Conservation (phyloP, 2,113 vertebrate species). For the Spilogale gracilis region DNA sequence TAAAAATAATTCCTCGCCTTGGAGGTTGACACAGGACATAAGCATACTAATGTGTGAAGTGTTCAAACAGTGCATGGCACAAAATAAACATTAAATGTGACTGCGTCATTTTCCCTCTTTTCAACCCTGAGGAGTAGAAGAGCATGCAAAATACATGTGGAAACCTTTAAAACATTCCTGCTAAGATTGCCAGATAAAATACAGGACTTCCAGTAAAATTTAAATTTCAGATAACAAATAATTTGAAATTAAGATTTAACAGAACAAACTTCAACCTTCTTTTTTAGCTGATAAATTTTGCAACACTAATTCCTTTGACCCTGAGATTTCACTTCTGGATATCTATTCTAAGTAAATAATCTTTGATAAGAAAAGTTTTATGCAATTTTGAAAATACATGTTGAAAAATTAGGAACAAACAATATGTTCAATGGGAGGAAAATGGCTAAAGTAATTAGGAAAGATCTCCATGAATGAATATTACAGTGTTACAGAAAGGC, state of each 20-base stretch:
- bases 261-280: not conserved
- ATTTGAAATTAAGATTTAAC: slow-evolving; percentile 52
- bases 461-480: not conserved
- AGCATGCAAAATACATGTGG: not conserved
- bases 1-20: not conserved
- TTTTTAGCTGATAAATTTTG: not conserved
- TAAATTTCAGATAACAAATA: slow-evolving; percentile 52
- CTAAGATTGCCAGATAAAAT: not conserved
- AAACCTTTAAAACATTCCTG: slow-evolving; percentile 40
- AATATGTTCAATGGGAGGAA: not conserved
- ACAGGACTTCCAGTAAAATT: not conserved
- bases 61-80: not conserved
- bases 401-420: not conserved
- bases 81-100: not conserved
- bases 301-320: not conserved
- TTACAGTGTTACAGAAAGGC: not conserved
- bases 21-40: not conserved
- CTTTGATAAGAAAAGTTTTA: not conserved
- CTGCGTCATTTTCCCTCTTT: not conserved
- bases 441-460: not conserved
- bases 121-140: not conserved
- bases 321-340: slow-evolving; percentile 3
- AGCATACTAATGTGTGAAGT: not conserved
- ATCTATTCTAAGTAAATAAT: slow-evolving; percentile 41
- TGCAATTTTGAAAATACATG: slow-evolving; percentile 14